Percentiles rank a stretch among this genome's conserved stretches.
Conservation (phyloP, 2,797 vertebrate genomes). For the Trichosurus vulpecula region DNA sequence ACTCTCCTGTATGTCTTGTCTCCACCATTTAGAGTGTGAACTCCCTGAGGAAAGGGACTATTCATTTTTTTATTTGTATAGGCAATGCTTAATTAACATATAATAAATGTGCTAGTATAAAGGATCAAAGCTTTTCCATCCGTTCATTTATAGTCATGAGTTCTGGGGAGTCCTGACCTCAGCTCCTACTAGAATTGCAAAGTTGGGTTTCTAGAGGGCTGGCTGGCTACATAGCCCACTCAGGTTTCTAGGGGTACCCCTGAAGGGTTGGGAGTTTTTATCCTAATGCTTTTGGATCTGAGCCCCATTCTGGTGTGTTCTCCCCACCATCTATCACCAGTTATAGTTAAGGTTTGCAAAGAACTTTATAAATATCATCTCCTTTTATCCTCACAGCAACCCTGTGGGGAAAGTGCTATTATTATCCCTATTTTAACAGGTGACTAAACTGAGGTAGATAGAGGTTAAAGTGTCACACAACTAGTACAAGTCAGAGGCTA, state of each 20-base stretch:
- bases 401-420: background rate
- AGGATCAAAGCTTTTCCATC: background rate
- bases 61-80: background rate
- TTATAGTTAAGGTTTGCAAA: background rate
- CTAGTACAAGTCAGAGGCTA: background rate
- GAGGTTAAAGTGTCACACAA: background rate
- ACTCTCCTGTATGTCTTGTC: background rate
- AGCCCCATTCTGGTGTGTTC: background rate
- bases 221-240: background rate
- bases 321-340: background rate
- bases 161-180: background rate
- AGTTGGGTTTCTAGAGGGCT: background rate
- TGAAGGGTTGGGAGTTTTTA: background rate
- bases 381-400: background rate
- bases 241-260: background rate
- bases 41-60: background rate
- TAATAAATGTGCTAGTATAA: background rate
- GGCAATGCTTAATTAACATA: background rate
- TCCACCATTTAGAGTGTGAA: background rate
- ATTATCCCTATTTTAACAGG: background rate
- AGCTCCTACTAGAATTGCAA: background rate
- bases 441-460: background rate
- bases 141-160: background rate
- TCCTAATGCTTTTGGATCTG: background rate
- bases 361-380: background rate